These are phyloP conservation scores for Puntigrus tetrazona DNA, from an alignment of 2,113 vertebrate species.

Conservation along the genomic window DNA sequence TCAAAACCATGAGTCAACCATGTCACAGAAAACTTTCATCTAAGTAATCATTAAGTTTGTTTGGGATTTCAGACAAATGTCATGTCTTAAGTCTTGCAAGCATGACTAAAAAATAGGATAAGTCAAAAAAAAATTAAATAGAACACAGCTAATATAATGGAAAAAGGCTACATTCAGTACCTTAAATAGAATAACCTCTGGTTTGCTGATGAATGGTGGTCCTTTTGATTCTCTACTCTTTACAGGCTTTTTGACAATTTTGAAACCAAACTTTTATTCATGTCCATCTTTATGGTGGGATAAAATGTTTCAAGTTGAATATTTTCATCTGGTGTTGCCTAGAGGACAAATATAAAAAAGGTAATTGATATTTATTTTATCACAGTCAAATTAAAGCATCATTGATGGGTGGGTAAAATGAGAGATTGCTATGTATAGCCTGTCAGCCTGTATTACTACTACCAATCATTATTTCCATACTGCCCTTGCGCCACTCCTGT, in stretches of 20 bases:
- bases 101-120: no score
- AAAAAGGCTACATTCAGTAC: constrained; percentile 64
- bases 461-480: background rate
- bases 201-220: constrained; percentile 85
- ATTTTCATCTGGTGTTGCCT: constrained; percentile 41
- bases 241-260: constrained; percentile 63
- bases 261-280: constrained; percentile 56
- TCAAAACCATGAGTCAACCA: no score
- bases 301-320: constrained; percentile 9
- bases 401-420: background rate
- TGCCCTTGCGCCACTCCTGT: background rate
- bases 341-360: background rate
- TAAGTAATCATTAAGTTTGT: no score
- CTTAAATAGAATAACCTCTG: constrained; percentile 85
- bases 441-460: background rate
- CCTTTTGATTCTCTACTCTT: constrained; percentile 70
- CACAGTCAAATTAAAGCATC: background rate
- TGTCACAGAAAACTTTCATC: no score
- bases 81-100: no score
- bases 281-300: constrained; percentile 55
- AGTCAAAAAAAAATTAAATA: no score
- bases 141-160: background rate
- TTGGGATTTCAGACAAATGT: no score
- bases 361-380: background rate
- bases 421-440: background rate